A percentile compares a stretch with the other conserved stretches of the same genome.
Evolutionary conservation across 2,113 vertebrate genomes (phyloP).

Genomic region (Pituophis catenifer): DNA sequence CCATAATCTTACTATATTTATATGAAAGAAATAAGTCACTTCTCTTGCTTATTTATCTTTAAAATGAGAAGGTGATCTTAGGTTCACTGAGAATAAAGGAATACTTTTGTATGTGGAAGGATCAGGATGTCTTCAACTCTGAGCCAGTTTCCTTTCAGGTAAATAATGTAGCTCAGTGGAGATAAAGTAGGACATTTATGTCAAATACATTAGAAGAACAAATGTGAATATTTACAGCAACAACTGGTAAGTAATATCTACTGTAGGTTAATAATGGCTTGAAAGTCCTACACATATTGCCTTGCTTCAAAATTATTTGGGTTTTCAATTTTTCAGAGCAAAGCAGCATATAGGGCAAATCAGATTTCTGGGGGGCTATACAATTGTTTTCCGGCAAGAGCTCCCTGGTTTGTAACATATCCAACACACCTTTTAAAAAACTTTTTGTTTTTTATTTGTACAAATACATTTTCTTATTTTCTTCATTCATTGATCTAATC

Average conservation of each 20-base stretch:
- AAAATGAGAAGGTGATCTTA: not conserved
- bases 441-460: not conserved
- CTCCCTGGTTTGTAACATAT: not conserved
- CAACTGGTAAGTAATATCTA: not conserved
- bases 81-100: not conserved
- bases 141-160: not conserved
- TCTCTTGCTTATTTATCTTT: not conserved
- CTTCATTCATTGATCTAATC: not conserved
- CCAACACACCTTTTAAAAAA: too few relatives aligned
- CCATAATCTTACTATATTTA: not conserved
- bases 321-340: not conserved
- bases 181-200: not conserved
- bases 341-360: not conserved
- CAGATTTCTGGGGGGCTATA: not conserved
- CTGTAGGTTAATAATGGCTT: not conserved
- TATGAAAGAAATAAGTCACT: not conserved
- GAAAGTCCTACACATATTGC: not conserved
- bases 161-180: not conserved
- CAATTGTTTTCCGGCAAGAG: not conserved
- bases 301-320: not conserved
- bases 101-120: not conserved
- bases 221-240: not conserved
- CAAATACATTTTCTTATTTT: not conserved
- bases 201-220: not conserved
- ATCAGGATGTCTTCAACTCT: not conserved